A percentile compares a stretch with the other conserved stretches of the same genome.
Evolutionary conservation across 92 coral and sea anemone genomes (phyloP).

Genomic region (Epizoanthus stellaris): DNA sequence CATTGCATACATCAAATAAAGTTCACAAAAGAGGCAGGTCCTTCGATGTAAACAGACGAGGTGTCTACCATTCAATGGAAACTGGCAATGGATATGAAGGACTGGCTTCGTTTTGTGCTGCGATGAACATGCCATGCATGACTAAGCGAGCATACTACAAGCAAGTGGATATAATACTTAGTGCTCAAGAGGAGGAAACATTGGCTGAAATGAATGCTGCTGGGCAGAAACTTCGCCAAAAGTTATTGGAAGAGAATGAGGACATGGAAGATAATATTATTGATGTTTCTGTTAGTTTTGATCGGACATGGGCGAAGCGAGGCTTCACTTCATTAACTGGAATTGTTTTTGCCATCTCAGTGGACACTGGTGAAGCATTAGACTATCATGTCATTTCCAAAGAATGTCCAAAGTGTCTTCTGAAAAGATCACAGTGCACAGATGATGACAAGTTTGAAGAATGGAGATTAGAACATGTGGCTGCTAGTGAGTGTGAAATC

Average conservation of each 20-base stretch:
- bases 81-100: too few relatives aligned
- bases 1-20: too few relatives aligned
- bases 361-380: constrained; percentile 62
- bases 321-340: constrained; percentile 57
- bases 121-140: too few relatives aligned
- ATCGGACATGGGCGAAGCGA: constrained; percentile 41
- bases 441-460: constrained; percentile 20
- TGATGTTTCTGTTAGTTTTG: constrained; percentile 16
- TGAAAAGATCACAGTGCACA: constrained; percentile 36
- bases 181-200: background rate
- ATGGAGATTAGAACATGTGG: constrained; percentile 42
- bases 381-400: constrained; percentile 55
- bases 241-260: background rate
- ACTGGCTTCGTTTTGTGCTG: too few relatives aligned
- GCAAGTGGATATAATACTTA: background rate
- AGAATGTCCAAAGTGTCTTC: constrained; percentile 42
- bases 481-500: constrained; percentile 46
- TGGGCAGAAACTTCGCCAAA: background rate
- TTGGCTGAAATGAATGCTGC: background rate
- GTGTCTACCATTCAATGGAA: too few relatives aligned
- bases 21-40: too few relatives aligned
- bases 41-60: too few relatives aligned
- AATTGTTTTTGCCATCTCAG: constrained; percentile 58
- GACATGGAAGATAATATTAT: background rate
- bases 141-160: background rate